phyloP scores from a whole-genome alignment of 2,888 invertebrate genomes.

The Sminthurinus aureus region DNA sequence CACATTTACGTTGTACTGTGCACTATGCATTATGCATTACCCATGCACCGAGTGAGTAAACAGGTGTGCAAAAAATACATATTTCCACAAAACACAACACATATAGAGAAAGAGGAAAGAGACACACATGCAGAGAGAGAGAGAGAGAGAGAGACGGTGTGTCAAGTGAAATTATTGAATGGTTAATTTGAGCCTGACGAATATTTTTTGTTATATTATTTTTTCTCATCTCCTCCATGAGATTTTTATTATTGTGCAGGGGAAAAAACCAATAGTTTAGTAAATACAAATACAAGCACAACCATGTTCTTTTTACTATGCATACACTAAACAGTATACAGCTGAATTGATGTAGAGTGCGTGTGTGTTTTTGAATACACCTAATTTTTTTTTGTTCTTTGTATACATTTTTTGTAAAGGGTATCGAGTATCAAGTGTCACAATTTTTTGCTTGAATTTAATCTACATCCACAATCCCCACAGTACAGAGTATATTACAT shows the following conservation, averaged over 20 bases:
- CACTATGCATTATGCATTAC: too few relatives aligned
- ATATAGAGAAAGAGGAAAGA: too few relatives aligned
- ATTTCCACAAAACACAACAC: background rate
- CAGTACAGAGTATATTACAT: too few relatives aligned
- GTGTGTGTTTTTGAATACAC: background rate
- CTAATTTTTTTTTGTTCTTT: background rate
- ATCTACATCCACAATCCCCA: too few relatives aligned
- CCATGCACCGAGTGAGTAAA: background rate
- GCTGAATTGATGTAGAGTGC: background rate
- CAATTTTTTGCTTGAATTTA: too few relatives aligned
- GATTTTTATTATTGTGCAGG: background rate
- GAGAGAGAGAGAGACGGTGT: background rate
- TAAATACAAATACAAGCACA: background rate
- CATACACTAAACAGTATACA: too few relatives aligned
- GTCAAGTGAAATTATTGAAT: conserved; percentile 12
- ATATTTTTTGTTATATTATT: background rate
- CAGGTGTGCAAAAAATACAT: conserved; percentile 27
- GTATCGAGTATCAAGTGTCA: background rate
- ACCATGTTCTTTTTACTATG: background rate
- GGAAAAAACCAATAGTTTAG: background rate
- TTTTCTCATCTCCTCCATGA: background rate
- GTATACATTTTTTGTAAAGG: background rate
- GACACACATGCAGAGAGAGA: background rate
- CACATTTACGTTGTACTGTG: too few relatives aligned
- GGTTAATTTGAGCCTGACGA: background rate